phyloP scores from a whole-genome alignment of 2,797 vertebrate genomes.

The Sternotherus odoratus region DNA sequence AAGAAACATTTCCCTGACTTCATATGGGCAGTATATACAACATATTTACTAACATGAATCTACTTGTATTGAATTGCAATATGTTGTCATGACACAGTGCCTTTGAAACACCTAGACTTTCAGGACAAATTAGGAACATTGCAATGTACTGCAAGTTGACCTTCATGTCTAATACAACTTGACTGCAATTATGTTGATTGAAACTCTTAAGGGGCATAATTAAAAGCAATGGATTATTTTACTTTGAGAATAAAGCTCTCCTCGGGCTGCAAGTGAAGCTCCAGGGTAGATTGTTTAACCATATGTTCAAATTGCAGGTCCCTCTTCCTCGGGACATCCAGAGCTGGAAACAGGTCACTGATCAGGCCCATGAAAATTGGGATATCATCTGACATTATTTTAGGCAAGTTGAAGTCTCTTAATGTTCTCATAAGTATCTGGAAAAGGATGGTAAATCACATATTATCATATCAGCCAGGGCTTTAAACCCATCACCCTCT shows the following conservation, averaged over 20 bases:
- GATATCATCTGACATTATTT: slow-evolving; percentile 90
- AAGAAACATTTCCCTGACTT: not conserved
- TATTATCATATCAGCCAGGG: not conserved
- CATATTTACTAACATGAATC: not conserved
- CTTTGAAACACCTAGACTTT: not conserved
- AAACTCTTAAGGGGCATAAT: slow-evolving; percentile 32
- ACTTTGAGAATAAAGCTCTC: slow-evolving; percentile 92
- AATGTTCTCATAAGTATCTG: slow-evolving; percentile 87
- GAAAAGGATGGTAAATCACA: slow-evolving; percentile 26
- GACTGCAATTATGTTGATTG: slow-evolving; percentile 49
- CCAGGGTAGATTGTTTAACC: slow-evolving; percentile 83
- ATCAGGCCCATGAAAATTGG: slow-evolving; percentile 87
- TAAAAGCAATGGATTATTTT: slow-evolving; percentile 62
- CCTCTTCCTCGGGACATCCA: slow-evolving; percentile 86
- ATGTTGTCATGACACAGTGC: not conserved
- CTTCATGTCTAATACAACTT: slow-evolving; percentile 27
- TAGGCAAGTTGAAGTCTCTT: slow-evolving; percentile 91
- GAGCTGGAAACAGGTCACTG: slow-evolving; percentile 88
- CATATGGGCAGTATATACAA: not conserved
- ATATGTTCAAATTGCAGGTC: slow-evolving; percentile 86
- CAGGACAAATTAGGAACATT: slow-evolving; percentile 10
- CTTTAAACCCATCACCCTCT: not conserved
- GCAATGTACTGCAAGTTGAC: slow-evolving; percentile 38
- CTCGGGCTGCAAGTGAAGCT: slow-evolving; percentile 89
- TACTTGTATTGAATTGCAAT: not conserved